These are phyloP conservation scores for Chelon auratus DNA, from an alignment of 2,797 vertebrate species.

Conservation along the genomic window DNA sequence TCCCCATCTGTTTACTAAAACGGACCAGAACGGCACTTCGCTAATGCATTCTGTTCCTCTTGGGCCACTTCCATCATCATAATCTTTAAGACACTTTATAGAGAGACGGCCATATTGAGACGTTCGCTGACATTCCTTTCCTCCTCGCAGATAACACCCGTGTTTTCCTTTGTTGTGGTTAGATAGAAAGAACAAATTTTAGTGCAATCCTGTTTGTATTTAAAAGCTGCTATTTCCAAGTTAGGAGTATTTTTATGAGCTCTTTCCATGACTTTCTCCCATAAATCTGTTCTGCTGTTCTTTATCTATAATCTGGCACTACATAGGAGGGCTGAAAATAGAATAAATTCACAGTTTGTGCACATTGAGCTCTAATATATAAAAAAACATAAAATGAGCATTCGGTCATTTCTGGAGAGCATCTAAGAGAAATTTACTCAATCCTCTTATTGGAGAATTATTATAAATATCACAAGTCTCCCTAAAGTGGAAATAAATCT, in stretches of 20 bases:
- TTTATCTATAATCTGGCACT: conserved; percentile 45
- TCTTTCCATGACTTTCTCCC: conserved; percentile 52
- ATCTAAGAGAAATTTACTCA: not conserved
- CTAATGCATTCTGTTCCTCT: conserved; percentile 46
- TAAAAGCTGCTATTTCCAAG: conserved; percentile 15
- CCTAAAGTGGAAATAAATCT: not conserved
- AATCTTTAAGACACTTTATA: conserved; percentile 32
- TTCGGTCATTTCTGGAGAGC: conserved; percentile 25
- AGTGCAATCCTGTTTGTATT: conserved; percentile 2
- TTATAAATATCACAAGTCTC: not conserved
- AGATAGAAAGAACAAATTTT: not conserved
- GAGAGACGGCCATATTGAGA: not conserved
- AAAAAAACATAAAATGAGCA: not conserved
- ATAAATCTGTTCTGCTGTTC: conserved; percentile 52
- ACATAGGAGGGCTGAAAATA: conserved; percentile 36
- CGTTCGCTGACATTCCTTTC: conserved; percentile 2
- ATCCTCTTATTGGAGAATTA: not conserved
- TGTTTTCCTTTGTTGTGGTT: not conserved
- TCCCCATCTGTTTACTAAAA: conserved; percentile 61
- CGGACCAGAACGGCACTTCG: conserved; percentile 33
- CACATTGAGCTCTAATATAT: not conserved
- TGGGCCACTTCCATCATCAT: conserved; percentile 24
- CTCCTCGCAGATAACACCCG: not conserved
- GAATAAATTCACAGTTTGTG: not conserved
- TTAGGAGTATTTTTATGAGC: conserved; percentile 2